Conservation (phyloP, 2,888 invertebrate species). For the Fragum sueziense region DNA sequence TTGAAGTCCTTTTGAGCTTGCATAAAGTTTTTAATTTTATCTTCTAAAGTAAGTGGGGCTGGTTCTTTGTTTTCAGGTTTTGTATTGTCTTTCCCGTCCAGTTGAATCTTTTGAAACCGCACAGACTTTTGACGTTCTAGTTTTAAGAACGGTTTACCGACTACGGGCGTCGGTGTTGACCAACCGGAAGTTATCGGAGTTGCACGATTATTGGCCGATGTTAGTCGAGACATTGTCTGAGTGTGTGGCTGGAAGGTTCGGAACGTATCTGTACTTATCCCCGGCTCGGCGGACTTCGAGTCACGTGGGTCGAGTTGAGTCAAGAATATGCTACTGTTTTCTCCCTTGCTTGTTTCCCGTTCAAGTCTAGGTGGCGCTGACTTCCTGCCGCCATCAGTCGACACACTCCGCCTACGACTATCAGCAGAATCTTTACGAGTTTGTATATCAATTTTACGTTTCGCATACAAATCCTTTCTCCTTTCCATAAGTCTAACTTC, state of each 20-base stretch:
- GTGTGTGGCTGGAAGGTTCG: not conserved
- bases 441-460: conserved; percentile 55
- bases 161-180: conserved; percentile 23
- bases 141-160: conserved; percentile 36
- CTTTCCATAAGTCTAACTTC: conserved; percentile 68
- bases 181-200: conserved; percentile 19
- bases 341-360: conserved; percentile 1
- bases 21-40: conserved; percentile 56
- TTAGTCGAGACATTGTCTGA: not conserved
- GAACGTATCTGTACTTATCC: not conserved
- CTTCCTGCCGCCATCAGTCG: conserved; percentile 4
- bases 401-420: conserved; percentile 20
- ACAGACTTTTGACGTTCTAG: conserved; percentile 57
- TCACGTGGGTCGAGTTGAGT: conserved; percentile 37
- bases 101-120: conserved; percentile 45
- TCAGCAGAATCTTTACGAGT: conserved; percentile 35
- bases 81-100: not conserved
- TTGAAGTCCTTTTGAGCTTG: conserved; percentile 59
- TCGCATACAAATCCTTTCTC: conserved; percentile 48
- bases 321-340: conserved; percentile 40
- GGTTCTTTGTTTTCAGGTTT: not conserved
- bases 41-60: conserved; percentile 30
- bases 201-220: not conserved
- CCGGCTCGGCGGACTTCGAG: conserved; percentile 42
- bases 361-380: conserved; percentile 51